Base-by-base conservation (phyloP, 2,113 vertebrate genomes). In the Mormoops blainvillei region DNA sequence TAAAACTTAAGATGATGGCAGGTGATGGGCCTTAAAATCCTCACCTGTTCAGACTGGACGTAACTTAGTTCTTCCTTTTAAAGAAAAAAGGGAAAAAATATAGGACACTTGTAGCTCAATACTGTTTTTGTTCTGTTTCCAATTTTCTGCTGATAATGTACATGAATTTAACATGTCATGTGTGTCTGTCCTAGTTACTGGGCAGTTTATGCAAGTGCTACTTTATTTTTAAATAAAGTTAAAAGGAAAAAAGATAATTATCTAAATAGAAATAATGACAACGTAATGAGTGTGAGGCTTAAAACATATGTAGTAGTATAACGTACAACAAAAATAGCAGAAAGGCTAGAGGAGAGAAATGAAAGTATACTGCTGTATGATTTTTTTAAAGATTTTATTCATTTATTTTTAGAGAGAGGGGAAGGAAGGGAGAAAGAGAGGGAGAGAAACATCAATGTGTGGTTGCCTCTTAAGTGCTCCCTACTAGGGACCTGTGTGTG, bases 181-280 rank as follows among this genome's bases (percentile, higher is more conserved):
- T 98, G 97, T 98, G 98, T 98, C 50, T 97, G 95, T 97, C 96
- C 97, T 97, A 97, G 36, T 98, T 98, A 97, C 97, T 88, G 94
- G 96, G 94, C 87, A 97, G 96, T 97, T 98, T 96, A 97, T 90
- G 63, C 97, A 98, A n/a, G 94, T 98, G 98, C 98, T 98, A 98
- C 98, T 99, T 99, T 99, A 99, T 99, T 98, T n/a, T n/a, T n/a
- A 98, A 98, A 99, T 99, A 98, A 98, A 99, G 84, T 97, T 97
- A 93, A 97, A 98, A 98, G 97, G 80, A 3, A 22, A 18, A 74
- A 86, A 87, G 41, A 83, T 92, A 65, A 87, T 48, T 84, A 4
- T 74, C 84, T 74, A 80, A 84, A 84, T 93, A 5, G 54, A 93
- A 96, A 71, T 78, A 95, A 82, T 87, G 22, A 36, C 33, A 93